Percentiles rank a stretch among this genome's conserved stretches.
Evolutionary conservation across 2,888 invertebrate genomes (phyloP).

Genomic region (Protodeltote pygarga): DNA sequence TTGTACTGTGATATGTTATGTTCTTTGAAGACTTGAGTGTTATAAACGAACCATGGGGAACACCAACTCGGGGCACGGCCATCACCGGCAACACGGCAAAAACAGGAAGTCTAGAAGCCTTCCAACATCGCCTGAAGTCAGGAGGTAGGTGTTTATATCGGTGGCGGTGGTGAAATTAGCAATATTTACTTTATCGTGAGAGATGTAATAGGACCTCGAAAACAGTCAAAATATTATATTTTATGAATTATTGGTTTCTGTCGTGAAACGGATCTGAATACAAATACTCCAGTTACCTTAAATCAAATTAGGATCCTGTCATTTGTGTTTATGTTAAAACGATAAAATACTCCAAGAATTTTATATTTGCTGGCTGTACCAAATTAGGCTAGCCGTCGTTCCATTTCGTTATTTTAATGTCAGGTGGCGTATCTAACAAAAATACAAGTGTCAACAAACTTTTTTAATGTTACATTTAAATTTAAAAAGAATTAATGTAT

Average conservation of each 20-base stretch:
- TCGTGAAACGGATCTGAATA: too few relatives aligned
- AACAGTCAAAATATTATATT: too few relatives aligned
- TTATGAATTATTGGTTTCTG: too few relatives aligned
- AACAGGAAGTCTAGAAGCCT: constrained; percentile 90
- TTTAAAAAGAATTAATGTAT: too few relatives aligned
- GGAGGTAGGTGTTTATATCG: constrained; percentile 84
- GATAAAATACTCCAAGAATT: background rate
- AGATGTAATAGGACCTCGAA: too few relatives aligned
- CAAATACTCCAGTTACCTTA: too few relatives aligned
- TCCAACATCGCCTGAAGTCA: constrained; percentile 92
- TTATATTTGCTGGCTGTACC: background rate
- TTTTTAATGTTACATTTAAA: too few relatives aligned
- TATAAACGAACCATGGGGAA: constrained; percentile 74
- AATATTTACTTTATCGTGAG: too few relatives aligned
- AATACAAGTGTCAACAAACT: too few relatives aligned
- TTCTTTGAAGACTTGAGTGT: constrained; percentile 36
- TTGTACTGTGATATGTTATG: constrained; percentile 34
- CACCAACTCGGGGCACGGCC: constrained; percentile 76
- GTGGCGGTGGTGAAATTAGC: too few relatives aligned
- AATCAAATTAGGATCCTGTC: constrained; percentile 8
- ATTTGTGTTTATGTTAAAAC: constrained; percentile 1
- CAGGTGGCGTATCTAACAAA: too few relatives aligned
- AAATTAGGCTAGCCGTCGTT: constrained; percentile 21
- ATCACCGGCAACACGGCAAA: constrained; percentile 76
- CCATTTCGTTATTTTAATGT: constrained; percentile 35